These are phyloP conservation scores for Sarcophaga carnaria DNA, from an alignment of 2,888 invertebrate genomes.

Conservation along the genomic window DNA sequence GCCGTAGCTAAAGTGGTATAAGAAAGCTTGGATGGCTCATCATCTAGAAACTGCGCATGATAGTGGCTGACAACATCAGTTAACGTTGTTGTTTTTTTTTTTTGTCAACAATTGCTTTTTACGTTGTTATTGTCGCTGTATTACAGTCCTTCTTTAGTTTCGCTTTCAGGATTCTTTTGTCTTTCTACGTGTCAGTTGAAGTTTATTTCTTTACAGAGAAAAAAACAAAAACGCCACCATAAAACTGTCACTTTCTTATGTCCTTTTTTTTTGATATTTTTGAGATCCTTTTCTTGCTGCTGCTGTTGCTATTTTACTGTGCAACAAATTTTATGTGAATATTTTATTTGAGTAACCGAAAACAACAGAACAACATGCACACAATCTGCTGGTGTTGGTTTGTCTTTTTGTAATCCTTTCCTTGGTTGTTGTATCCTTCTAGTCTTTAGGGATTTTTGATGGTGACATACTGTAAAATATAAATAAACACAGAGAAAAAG, in stretches of 20 bases:
- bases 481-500: too few species aligned
- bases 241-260: constrained; percentile 22
- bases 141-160: background rate
- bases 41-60: background rate
- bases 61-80: background rate
- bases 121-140: background rate
- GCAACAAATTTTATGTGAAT: background rate
- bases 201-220: background rate
- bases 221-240: background rate
- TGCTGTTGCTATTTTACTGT: background rate
- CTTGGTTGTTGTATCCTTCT: too few species aligned
- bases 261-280: background rate
- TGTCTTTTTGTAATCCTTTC: too few species aligned
- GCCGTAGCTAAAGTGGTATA: background rate
- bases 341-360: background rate
- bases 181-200: background rate
- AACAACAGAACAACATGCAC: too few species aligned
- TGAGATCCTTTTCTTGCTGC: background rate
- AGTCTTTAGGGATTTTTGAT: too few species aligned
- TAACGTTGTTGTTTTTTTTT: background rate
- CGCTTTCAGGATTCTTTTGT: background rate
- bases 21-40: background rate
- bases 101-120: too few species aligned
- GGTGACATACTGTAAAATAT: too few species aligned
- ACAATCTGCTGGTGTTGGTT: too few species aligned